Evolutionary conservation across 2,888 invertebrate species (phyloP), one percentile per base, ranked within the genome.

Genomic region (Tipula unca): DNA sequence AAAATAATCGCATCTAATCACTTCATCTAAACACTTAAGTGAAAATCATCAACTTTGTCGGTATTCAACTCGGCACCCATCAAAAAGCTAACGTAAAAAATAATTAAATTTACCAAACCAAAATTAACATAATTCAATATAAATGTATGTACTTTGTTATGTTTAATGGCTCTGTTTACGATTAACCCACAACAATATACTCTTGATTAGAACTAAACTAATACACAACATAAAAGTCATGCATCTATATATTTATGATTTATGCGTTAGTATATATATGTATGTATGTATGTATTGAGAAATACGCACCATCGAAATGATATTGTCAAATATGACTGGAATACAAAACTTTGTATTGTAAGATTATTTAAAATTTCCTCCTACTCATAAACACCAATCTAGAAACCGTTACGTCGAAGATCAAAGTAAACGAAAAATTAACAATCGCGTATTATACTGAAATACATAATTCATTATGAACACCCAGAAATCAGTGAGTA

Each of bases 401-500:
- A 8, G 10, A 20, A 69, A 69, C 69, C 69, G 69, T 69, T 69
- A 69, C 69, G 8, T 69, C 8, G 10, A 25, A 69, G 25, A 69
- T 69, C 69, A 69, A 69, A 69, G 69, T 20, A 69, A 69, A 69
- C n/a, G 17, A 32, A 48, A 69, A n/a, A 48, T 48, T 69, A 69
- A 69, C 25, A 69, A 69, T 25, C 25, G 69, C 69, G 69, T 69
- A 69, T 69, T 25, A 69, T 20, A 25, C 48, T 48, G 48, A 48
- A 25, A 69, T 25, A 54, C 20, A 69, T 69, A 69, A 69, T 69
- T 69, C 69, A 69, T 69, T 69, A 69, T 69, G 69, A 69, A 69
- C 69, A 69, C 69, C 69, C 69, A 69, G 69, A 69, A 69, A 69
- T 69, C 69, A 69, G 69, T 69, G 69, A 69, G 69, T 69, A 69